Evolutionary conservation across 2,113 vertebrate genomes (phyloP).

Genomic region (Vombatus ursinus): DNA sequence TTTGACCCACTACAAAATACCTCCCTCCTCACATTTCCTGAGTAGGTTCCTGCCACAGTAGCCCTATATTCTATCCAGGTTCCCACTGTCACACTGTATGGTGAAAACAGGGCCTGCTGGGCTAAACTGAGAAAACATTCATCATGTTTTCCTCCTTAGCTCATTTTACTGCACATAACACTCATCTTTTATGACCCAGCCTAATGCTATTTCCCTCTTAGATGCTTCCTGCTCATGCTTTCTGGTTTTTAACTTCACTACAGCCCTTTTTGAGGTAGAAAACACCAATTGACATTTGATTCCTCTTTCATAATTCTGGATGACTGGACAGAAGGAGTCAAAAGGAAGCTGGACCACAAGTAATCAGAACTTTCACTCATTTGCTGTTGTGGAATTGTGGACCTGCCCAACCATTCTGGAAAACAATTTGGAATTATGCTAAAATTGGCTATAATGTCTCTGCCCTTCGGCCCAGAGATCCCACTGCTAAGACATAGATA

Average conservation of each 20-base stretch:
- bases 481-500: neutral
- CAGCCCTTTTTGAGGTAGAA: slow-evolving; percentile 8
- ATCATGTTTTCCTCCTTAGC: slow-evolving; percentile 75
- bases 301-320: slow-evolving; percentile 8
- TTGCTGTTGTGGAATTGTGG: neutral
- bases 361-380: neutral
- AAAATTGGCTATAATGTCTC: neutral
- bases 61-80: neutral
- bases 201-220: slow-evolving; percentile 64
- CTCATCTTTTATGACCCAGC: slow-evolving; percentile 68
- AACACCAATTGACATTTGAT: slow-evolving; percentile 51
- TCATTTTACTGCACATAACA: slow-evolving; percentile 63
- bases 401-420: neutral
- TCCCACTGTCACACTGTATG: neutral
- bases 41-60: neutral
- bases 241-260: slow-evolving; percentile 47
- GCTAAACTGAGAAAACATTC: slow-evolving; percentile 63
- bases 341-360: neutral
- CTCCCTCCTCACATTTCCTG: neutral
- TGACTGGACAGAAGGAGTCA: neutral
- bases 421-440: neutral
- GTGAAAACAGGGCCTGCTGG: slow-evolving; percentile 54
- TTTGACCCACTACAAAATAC: neutral
- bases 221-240: slow-evolving; percentile 60
- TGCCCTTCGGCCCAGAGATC: too few relatives aligned